Evolutionary conservation across 35 echinoderm and acorn worm species (phyloP), one percentile per base, ranked within the genome.

Genomic region (Heliocidaris tuberculata): DNA sequence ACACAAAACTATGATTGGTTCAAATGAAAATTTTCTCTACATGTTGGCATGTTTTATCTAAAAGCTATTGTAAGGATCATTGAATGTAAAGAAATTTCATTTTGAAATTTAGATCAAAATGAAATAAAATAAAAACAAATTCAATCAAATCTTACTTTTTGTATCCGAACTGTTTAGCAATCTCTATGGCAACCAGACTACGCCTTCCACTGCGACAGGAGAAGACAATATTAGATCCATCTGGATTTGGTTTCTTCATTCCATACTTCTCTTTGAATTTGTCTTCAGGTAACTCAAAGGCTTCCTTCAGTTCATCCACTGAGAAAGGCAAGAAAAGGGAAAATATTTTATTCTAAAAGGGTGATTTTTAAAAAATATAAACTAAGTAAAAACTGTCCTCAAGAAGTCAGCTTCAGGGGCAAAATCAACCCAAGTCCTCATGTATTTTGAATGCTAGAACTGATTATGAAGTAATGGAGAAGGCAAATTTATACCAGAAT

Each of bases 261-360:
- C 85, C 65, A 47, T 96, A 96, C 78, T 93, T 92, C 59, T 56
- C 47, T 52, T 93, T 27, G 56, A 96, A 95, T 86, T 93, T 31
- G 7, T 85, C 89, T 27, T 94, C 88, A 9, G 87, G 86, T 60
- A 96, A 16, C 7, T n/a, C 56, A 15, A 96, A 86, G 0, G 96
- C 94, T 19, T 95, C 78, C 30, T 70, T 59, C 30, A 96, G 21
- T 7, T 96, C 94, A 49, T 94, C 96, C 94, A 96, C 96, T 96
- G 31, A 16, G 27, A 95, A 6, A 48, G 48, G 2, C 35, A 42
- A 27, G 21, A 13, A 19, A 60, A 2, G 4, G 54, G 54, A 49
- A 94, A 48, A 54, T 48, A 48, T 15, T 48, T 56, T 56, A 30
- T 61, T 94, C 17, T 21, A 13, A 48, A 17, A 29, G 19, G 21